phyloP scores from a whole-genome alignment of 2,888 invertebrate genomes.

The Zygaena filipendulae region DNA sequence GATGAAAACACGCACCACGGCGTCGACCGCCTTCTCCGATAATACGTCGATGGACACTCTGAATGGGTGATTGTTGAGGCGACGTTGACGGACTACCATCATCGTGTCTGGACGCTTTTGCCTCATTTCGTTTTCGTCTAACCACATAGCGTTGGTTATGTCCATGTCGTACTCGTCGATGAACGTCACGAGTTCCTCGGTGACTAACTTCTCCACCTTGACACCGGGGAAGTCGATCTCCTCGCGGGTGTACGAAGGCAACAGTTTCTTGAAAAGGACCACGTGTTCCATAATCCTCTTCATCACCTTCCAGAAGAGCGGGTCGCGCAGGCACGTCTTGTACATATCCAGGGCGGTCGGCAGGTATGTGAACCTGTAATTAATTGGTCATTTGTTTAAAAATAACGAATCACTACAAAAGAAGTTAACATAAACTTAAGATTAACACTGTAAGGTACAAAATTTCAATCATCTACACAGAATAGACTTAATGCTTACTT shows the following conservation, averaged over 20 bases:
- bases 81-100: conserved; percentile 68
- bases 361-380: conserved; percentile 47
- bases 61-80: conserved; percentile 75
- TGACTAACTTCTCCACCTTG: conserved; percentile 68
- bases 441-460: too few relatives aligned
- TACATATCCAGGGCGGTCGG: conserved; percentile 73
- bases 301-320: conserved; percentile 76
- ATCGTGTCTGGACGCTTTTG: conserved; percentile 55
- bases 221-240: conserved; percentile 73
- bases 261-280: conserved; percentile 68
- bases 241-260: conserved; percentile 69
- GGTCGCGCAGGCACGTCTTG: conserved; percentile 76
- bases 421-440: too few relatives aligned
- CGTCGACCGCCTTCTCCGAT: conserved; percentile 67
- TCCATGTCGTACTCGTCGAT: conserved; percentile 76
- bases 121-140: conserved; percentile 54
- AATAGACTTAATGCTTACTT: too few relatives aligned
- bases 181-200: conserved; percentile 75
- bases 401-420: too few relatives aligned
- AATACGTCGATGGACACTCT: conserved; percentile 65
- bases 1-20: conserved; percentile 74
- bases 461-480: too few relatives aligned
- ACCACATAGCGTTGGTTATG: conserved; percentile 70
- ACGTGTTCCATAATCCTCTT: conserved; percentile 69
- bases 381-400: too few relatives aligned